Conservation (phyloP, 2,113 vertebrate species). For the Odobenus rosmarus region DNA sequence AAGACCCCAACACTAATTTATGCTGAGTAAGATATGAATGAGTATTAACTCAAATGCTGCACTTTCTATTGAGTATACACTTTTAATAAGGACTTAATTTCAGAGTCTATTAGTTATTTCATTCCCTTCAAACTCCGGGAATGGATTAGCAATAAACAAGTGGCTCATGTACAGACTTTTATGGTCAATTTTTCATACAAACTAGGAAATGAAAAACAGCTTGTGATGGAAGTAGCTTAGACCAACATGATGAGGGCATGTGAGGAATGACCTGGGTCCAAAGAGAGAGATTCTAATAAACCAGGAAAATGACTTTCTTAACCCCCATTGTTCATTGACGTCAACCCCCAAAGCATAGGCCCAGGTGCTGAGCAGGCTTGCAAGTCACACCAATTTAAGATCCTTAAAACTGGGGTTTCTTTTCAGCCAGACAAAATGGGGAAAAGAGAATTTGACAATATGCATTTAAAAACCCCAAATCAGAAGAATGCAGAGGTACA, state of each 20-base stretch:
- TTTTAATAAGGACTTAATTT: constrained; percentile 77
- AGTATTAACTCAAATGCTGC: constrained; percentile 57
- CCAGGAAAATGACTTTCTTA: constrained; percentile 63
- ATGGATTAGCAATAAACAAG: constrained; percentile 74
- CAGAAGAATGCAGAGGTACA: not conserved
- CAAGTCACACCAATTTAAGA: constrained; percentile 37
- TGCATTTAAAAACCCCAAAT: constrained; percentile 37
- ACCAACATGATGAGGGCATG: constrained; percentile 45
- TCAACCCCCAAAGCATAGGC: not conserved
- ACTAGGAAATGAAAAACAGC: constrained; percentile 69
- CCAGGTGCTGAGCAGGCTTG: not conserved
- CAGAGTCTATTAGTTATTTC: constrained; percentile 65
- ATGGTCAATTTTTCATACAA: constrained; percentile 70
- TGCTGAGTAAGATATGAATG: constrained; percentile 32
- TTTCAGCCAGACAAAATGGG: constrained; percentile 35
- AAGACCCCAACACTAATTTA: constrained; percentile 39
- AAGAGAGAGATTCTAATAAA: constrained; percentile 68
- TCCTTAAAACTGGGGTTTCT: constrained; percentile 24
- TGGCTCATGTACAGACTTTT: constrained; percentile 41
- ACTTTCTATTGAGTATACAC: constrained; percentile 67
- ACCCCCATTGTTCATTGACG: constrained; percentile 42
- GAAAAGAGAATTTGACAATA: not conserved
- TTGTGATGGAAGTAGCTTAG: constrained; percentile 65
- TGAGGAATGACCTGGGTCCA: constrained; percentile 45
- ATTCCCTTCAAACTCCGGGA: constrained; percentile 56